Base-by-base conservation (phyloP, 2,113 vertebrate genomes). In the Corythornis madagascariensis region DNA sequence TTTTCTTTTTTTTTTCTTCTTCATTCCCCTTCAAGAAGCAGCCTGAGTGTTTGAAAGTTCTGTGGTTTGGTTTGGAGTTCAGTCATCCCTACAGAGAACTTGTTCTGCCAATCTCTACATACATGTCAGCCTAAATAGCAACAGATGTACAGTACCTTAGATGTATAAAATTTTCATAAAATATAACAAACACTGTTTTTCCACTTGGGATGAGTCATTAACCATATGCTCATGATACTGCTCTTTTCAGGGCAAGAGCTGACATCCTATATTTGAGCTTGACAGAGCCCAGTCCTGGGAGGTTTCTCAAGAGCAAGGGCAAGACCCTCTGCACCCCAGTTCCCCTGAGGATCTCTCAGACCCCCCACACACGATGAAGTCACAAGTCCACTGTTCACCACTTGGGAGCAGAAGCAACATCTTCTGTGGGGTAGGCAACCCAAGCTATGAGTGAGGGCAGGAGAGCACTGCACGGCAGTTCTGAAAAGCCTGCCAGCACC, bases 71-170 rank as follows among this genome's bases (percentile, higher is more conserved):
- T 97, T 97, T 98, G 97, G 97, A 98, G 97, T 97, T 97, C 95
- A 74, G 97, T 98, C 97, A 96, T 98, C 97, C 97, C 97, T 97
- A 93, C 96, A 97, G 97, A 98, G 97, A 96, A 96, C 96, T 96
- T 92, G 95, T 97, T 96, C 97, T 98, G 97, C 97, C 98, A 98
- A 97, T 97, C 97, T 97, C 98, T 96, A 98, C 97, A 97, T 98
- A 98, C 97, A 97, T 98, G 98, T 98, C 97, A 96, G 97, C 95
- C 95, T 98, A 98, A 98, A 98, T 97, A 98, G 98, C 97, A 98
- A 97, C 98, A 98, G 98, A 97, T 98, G 98, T 97, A 96, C 92
- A 90, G 92, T 96, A 98, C 96, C 97, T 98, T 97, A 93, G 88
- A 97, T 98, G 96, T 97, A 97, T 97, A 97, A 98, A 97, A 96